phyloP scores from a whole-genome alignment of 2,797 vertebrate species.

The Emys orbicularis region DNA sequence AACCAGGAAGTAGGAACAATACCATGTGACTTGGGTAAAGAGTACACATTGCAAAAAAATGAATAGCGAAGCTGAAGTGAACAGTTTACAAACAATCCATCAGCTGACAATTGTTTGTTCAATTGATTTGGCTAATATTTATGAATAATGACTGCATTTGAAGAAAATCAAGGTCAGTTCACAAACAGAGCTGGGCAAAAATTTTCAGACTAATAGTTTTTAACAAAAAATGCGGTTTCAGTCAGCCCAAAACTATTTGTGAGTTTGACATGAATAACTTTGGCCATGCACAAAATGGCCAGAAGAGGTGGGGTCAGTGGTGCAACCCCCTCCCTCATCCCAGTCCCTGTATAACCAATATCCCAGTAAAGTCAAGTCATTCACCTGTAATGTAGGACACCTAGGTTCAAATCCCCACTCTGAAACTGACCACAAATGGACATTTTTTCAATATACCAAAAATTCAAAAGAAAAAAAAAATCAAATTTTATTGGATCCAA shows the following conservation, averaged over 20 bases:
- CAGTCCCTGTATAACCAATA: background rate
- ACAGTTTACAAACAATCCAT: accelerated
- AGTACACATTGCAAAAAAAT: background rate
- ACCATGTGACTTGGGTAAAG: background rate
- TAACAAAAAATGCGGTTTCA: too few species aligned
- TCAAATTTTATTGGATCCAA: background rate
- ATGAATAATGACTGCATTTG: background rate
- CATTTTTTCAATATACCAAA: too few species aligned
- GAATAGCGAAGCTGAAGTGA: accelerated
- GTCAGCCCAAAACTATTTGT: too few species aligned
- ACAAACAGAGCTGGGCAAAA: background rate
- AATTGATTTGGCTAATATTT: background rate
- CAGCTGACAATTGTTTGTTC: background rate
- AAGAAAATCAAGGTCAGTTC: background rate
- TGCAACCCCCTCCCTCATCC: background rate
- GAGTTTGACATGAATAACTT: background rate
- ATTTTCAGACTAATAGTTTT: too few species aligned
- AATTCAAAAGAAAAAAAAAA: too few species aligned
- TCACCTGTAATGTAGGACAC: background rate
- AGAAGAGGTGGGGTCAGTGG: background rate
- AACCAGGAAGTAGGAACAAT: background rate
- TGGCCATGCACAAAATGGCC: background rate
- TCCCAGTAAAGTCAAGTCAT: background rate
- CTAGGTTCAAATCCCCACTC: background rate
- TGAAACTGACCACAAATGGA: background rate